These are phyloP conservation scores for Catocala nupta DNA, from an alignment of 2,888 invertebrate species.

Conservation along the genomic window DNA sequence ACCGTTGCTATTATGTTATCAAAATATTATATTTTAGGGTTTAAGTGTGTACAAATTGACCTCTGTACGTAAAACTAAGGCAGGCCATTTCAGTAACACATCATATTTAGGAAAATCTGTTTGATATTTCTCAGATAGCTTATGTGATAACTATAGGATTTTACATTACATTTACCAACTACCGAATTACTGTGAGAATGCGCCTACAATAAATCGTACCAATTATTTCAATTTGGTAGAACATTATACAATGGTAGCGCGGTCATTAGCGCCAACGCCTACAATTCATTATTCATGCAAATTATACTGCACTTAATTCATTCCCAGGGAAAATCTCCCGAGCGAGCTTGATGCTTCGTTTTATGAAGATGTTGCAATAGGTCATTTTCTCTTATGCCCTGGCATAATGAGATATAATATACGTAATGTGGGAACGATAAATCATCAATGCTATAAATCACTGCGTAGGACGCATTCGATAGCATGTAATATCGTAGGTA, in stretches of 20 bases:
- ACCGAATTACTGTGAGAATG: too few species aligned
- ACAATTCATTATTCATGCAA: constrained; percentile 44
- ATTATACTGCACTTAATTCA: constrained; percentile 35
- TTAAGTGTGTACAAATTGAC: too few species aligned
- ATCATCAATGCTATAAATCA: constrained; percentile 21
- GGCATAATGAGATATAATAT: constrained; percentile 11
- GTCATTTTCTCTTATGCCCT: constrained; percentile 17
- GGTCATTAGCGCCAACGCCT: constrained; percentile 34
- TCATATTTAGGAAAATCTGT: not conserved
- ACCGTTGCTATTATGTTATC: constrained; percentile 54
- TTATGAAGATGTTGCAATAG: constrained; percentile 17
- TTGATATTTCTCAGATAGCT: too few species aligned
- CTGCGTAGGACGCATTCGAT: constrained; percentile 20
- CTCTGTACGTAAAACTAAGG: too few species aligned
- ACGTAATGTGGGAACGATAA: constrained; percentile 16
- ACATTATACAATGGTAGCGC: constrained; percentile 22
- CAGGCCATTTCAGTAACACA: too few species aligned
- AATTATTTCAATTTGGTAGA: constrained; percentile 29
- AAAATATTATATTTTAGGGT: constrained; percentile 36
- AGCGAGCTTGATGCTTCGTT: constrained; percentile 9
- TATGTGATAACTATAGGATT: too few species aligned
- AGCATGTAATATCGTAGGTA: constrained; percentile 11
- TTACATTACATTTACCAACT: too few species aligned
- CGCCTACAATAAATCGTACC: constrained; percentile 22
- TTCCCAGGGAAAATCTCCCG: constrained; percentile 7